A percentile compares a stretch with the other conserved stretches of the same genome.
phyloP scores from a whole-genome alignment of 2,797 vertebrate genomes.

The Arrhamphus sclerolepis region DNA sequence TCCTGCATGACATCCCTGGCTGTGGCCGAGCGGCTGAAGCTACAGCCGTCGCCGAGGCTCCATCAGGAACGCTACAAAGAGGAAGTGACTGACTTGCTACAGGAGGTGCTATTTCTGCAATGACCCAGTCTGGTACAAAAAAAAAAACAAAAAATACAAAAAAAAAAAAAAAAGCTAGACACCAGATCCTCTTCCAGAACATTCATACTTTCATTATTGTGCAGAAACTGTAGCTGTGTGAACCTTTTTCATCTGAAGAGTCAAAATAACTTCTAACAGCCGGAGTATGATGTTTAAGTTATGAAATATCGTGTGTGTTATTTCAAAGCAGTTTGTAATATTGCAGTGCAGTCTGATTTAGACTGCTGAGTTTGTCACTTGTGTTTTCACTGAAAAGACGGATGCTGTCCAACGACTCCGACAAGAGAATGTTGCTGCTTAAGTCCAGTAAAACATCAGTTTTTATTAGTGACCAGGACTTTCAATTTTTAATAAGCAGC shows the following conservation, averaged over 20 bases:
- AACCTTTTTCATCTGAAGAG: background rate
- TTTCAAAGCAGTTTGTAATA: no score
- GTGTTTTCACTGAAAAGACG: background rate
- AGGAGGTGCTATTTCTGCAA: conserved; percentile 71
- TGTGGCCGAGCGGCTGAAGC: conserved; percentile 42
- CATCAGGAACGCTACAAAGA: conserved; percentile 58
- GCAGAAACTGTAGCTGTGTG: background rate
- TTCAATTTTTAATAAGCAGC: background rate
- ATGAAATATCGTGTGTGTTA: no score
- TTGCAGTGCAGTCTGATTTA: no score
- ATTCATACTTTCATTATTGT: conserved; percentile 11
- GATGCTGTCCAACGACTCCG: background rate
- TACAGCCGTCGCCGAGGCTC: conserved; percentile 35
- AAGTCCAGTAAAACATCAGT: background rate
- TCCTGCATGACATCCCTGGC: conserved; percentile 85
- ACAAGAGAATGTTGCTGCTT: background rate
- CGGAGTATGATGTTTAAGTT: background rate
- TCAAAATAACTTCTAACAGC: background rate
- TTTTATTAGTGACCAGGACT: background rate
- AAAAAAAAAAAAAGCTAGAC: conserved; percentile 46
- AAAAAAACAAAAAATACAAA: conserved; percentile 58
- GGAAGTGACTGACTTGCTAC: conserved; percentile 63
- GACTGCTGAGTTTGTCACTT: background rate
- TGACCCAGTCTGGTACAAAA: conserved; percentile 28
- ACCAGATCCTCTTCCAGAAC: conserved; percentile 20